These are phyloP conservation scores for Pao palembangensis DNA, from an alignment of 2,113 vertebrate species.

Conservation along the genomic window DNA sequence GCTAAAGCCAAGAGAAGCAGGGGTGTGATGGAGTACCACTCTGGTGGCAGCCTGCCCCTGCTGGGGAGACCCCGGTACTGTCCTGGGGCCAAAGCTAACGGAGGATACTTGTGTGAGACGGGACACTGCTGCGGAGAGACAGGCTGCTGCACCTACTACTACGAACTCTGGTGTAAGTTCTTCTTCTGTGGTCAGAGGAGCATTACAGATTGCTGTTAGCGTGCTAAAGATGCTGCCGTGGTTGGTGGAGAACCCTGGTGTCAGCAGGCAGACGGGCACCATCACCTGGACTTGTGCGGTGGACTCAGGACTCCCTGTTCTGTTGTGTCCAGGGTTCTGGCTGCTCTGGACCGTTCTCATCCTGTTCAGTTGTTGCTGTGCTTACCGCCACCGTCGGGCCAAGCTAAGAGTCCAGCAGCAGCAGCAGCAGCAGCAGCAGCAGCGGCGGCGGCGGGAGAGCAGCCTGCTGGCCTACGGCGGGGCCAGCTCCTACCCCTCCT, in stretches of 20 bases:
- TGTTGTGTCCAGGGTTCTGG: slow-evolving; percentile 86
- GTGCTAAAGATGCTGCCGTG: no score
- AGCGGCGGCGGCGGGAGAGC: slow-evolving; percentile 91
- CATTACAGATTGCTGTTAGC: background rate
- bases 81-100: slow-evolving; percentile 81
- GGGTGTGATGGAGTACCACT: slow-evolving; percentile 78
- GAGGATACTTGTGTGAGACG: slow-evolving; percentile 90
- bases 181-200: background rate
- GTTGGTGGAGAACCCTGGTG: no score
- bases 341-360: slow-evolving; percentile 92
- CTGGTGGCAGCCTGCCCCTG: slow-evolving; percentile 77
- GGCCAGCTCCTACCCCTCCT: slow-evolving; percentile 81
- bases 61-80: slow-evolving; percentile 82
- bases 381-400: slow-evolving; percentile 89
- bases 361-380: slow-evolving; percentile 94
- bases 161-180: slow-evolving; percentile 94
- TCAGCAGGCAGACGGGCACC: no score
- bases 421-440: slow-evolving; percentile 75
- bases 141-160: slow-evolving; percentile 96
- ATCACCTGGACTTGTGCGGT: no score
- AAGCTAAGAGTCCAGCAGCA: slow-evolving; percentile 76
- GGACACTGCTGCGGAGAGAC: slow-evolving; percentile 95
- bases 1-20: slow-evolving; percentile 43
- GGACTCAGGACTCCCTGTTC: no score
- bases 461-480: slow-evolving; percentile 92